phyloP scores from a whole-genome alignment of 1,140 invertebrate genomes.

The Mamestra configurata region DNA sequence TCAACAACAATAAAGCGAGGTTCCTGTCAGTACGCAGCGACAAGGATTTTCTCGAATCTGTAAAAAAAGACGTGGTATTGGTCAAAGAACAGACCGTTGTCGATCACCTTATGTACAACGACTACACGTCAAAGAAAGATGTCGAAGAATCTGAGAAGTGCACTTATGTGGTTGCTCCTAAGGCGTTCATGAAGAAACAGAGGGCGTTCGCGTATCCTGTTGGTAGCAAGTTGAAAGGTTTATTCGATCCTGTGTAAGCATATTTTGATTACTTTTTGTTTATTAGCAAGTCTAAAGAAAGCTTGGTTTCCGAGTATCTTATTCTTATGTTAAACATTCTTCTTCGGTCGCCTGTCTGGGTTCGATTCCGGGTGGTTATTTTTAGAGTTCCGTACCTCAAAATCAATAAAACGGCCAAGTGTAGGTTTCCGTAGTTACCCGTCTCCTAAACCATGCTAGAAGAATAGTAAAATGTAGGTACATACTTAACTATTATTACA shows the following conservation, averaged over 20 bases:
- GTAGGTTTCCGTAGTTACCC: too few species aligned
- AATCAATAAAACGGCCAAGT: too few species aligned
- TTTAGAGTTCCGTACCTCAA: too few species aligned
- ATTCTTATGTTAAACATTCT: too few species aligned
- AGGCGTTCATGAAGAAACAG: constrained; percentile 89
- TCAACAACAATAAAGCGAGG: constrained; percentile 73
- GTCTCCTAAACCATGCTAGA: too few species aligned
- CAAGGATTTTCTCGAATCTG: constrained; percentile 82
- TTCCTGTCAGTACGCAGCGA: constrained; percentile 71
- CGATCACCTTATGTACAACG: constrained; percentile 90
- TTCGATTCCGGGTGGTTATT: too few species aligned
- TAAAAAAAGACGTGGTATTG: constrained; percentile 89
- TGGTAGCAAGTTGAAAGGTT: constrained; percentile 87
- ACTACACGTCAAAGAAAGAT: constrained; percentile 90
- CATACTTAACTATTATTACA: too few species aligned
- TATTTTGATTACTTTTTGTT: constrained; percentile 12
- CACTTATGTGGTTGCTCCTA: constrained; percentile 91
- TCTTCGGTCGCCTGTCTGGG: too few species aligned
- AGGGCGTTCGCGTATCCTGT: constrained; percentile 92
- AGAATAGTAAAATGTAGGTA: too few species aligned
- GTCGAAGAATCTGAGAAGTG: constrained; percentile 90
- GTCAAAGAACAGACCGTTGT: constrained; percentile 91
- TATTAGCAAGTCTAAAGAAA: too few species aligned
- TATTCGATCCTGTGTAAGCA: constrained; percentile 92
- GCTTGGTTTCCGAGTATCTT: too few species aligned